A percentile compares a stretch with the other conserved stretches of the same genome.
phyloP scores from a whole-genome alignment of 1,140 invertebrate species.

The Bicyclus anynana region DNA sequence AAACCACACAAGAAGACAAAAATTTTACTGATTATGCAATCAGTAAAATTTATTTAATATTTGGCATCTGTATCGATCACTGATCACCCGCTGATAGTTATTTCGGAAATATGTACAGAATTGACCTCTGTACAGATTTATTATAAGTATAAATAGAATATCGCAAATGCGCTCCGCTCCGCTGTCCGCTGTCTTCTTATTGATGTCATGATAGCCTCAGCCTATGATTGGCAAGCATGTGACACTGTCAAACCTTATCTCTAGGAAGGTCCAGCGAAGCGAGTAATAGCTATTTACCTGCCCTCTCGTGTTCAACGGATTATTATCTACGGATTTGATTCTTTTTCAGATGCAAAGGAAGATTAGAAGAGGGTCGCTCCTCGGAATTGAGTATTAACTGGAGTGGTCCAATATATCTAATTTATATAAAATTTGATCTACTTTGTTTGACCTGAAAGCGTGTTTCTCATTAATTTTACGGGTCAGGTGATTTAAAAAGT shows the following conservation, averaged over 20 bases:
- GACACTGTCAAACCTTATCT: conserved; percentile 60
- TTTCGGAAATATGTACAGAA: too few relatives aligned
- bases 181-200: neutral
- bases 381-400: conserved; percentile 16
- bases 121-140: too few relatives aligned
- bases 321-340: conserved; percentile 58
- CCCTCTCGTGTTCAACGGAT: conserved; percentile 44
- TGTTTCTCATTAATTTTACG: conserved; percentile 4
- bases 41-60: too few relatives aligned
- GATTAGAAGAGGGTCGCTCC: conserved; percentile 37
- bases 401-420: conserved; percentile 12
- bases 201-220: neutral
- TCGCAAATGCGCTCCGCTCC: neutral
- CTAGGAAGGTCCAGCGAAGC: conserved; percentile 47
- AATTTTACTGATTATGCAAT: too few relatives aligned
- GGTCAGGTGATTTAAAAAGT: neutral
- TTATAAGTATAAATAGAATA: too few relatives aligned
- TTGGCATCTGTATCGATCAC: too few relatives aligned
- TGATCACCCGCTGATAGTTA: too few relatives aligned
- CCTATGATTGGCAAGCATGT: conserved; percentile 30
- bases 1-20: too few relatives aligned
- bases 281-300: conserved; percentile 72
- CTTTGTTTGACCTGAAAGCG: neutral
- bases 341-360: conserved; percentile 45
- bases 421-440: conserved; percentile 16